Conservation (phyloP, 2,797 vertebrate genomes). For the Gymnodraco acuticeps region DNA sequence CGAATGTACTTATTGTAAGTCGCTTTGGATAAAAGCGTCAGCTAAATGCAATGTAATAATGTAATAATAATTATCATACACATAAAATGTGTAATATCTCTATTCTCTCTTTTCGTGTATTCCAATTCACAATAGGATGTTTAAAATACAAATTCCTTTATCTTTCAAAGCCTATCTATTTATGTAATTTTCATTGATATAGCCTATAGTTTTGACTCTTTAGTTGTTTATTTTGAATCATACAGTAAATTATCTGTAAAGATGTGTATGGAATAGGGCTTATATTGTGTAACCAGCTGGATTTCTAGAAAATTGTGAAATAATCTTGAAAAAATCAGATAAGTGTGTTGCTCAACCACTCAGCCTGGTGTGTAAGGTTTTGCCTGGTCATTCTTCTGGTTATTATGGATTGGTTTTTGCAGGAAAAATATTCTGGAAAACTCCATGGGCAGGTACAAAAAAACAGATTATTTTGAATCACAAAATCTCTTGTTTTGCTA, state of each 20-base stretch:
- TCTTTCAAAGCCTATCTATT: not conserved
- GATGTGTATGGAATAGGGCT: not conserved
- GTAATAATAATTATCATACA: no score
- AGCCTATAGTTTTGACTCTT: not conserved
- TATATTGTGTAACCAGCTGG: not conserved
- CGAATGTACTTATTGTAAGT: no score
- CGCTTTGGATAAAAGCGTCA: no score
- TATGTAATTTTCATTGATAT: not conserved
- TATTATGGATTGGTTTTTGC: not conserved
- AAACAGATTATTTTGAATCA: constrained; percentile 22
- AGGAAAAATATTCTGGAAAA: not conserved
- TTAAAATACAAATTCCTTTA: not conserved
- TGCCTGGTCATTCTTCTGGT: not conserved
- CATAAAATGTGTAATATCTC: not conserved
- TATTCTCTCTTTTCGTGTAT: not conserved
- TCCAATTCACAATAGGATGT: not conserved
- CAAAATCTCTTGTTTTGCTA: constrained; percentile 22
- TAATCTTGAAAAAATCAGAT: not conserved
- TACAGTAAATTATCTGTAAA: not conserved
- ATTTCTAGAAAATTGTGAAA: not conserved
- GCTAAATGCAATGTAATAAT: no score
- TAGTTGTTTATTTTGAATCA: not conserved
- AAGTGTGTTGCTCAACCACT: not conserved
- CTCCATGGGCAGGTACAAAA: not conserved
- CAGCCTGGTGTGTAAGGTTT: constrained; percentile 10